Evolutionary conservation across 2,797 vertebrate genomes (phyloP), one percentile per base, ranked within the genome.

Genomic region (Urocyon cinereoargenteus): DNA sequence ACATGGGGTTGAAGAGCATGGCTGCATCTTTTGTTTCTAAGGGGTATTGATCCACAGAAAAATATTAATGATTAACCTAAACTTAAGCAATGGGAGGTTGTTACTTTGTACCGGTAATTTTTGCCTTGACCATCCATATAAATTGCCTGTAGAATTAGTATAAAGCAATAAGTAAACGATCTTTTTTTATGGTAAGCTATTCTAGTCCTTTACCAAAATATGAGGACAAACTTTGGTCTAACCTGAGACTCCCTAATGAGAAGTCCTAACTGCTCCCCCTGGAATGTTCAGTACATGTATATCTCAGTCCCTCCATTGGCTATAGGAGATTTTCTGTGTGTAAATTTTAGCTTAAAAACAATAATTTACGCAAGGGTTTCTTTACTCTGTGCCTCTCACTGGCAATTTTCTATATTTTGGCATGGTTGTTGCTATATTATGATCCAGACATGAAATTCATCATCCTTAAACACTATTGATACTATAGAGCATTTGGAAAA

Each of bases 61-160:
- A 68, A 31, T 61, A 79, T 87, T 97, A 97, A 98, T 97, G 24
- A 94, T 96, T 89, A 96, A 97, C 36, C 77, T 45, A 90, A 96
- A 57, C n/a, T 96, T 92, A 73, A 98, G 91, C 66, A 97, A 91
- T 77, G 55, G 90, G 55, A 96, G 89, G 4, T 64, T 90, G 70
- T 85, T 95, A 94, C 61, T 91, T 91, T 85, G 45, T 16, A 89
- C 49, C 68, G 5, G 28, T 55, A 73, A 62, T 7, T 82, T 87
- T 91, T 86, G 62, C 49, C 45, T 94, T 53, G 86, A 79, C 1
- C 18, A 19, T 45, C n/a, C 57, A 89, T 22, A 59, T 36, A 61
- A 86, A 28, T 75, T 57, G 92, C 55, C 28, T 36, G 36, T 22
- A 88, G 90, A 92, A 36, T 49, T n/a, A 95, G 12, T 19, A 57